Evolutionary conservation across 2,888 invertebrate species (phyloP), one percentile per base, ranked within the genome.

Genomic region (Cryptus viduatorius): DNA sequence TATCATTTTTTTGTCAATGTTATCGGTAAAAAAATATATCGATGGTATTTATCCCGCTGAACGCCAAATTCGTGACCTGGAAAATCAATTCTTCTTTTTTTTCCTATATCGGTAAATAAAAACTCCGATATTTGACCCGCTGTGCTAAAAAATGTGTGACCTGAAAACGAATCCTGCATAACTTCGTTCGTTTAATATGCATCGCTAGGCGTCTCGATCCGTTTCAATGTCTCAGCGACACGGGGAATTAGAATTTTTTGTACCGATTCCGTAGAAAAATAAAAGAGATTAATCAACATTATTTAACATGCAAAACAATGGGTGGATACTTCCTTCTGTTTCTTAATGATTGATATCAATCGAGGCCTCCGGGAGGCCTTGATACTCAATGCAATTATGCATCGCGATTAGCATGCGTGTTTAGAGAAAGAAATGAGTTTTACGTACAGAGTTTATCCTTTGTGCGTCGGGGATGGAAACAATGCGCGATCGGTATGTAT

Each of bases 401-500:
- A 37, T 72, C 76, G 84, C 76, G 71, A 82, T 79, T 79, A 84
- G 79, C 75, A 82, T 79, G 56, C 59, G 42, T 50, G 75, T 64
- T 81, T 77, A 44, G 75, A 79, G 29, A 37, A 61, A 65, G 53
- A 82, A 59, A 79, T 65, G 73, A 19, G 50, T 73, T 68, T 73
- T 37, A 78, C 72, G 31, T 16, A n/a, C 48, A 5, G 8, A 37
- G 44, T 72, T 64, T 65, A 64, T 75, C 68, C 50, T 72, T 61
- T 77, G 72, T 73, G 4, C 19, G 29, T 48, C 53, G 5, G 19
- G 59, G 71, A 82, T 79, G 44, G n/a, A 48, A 71, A 75, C 75
- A 69, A 82, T 75, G 42, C 65, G 59, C 65, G 59, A 71, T 77
- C 12, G 65, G 14, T 46, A 65, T 5, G 16, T 81, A 59, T 79